Percentiles rank a stretch among this genome's conserved stretches.
These are phyloP conservation scores for Rhopalosiphum padi DNA, from an alignment of 1,140 invertebrate genomes.

Conservation along the genomic window DNA sequence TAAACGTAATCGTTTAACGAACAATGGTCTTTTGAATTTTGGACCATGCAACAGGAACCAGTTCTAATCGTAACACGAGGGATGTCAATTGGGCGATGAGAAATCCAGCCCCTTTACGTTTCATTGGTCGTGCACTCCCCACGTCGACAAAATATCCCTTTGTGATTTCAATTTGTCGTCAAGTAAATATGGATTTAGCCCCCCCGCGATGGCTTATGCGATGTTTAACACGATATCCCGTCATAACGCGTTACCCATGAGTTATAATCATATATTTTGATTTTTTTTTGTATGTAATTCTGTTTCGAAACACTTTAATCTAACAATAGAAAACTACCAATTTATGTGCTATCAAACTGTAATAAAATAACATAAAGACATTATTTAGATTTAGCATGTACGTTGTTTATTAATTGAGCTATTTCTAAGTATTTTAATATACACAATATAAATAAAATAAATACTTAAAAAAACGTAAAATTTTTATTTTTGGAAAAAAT, in stretches of 20 bases:
- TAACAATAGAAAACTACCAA: neutral
- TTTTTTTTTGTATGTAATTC: neutral
- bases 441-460: too few species aligned
- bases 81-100: slow-evolving; percentile 40
- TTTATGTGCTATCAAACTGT: neutral
- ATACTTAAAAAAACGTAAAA: too few species aligned
- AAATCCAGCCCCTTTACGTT: slow-evolving; percentile 2
- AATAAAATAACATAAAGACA: neutral
- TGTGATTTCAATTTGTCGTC: neutral
- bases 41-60: neutral
- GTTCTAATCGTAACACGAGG: slow-evolving; percentile 22
- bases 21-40: slow-evolving; percentile 46
- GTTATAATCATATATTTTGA: neutral
- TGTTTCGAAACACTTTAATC: neutral
- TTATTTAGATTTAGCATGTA: neutral
- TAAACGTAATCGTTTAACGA: neutral
- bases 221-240: neutral
- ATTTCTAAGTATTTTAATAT: neutral
- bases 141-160: neutral
- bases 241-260: neutral
- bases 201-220: neutral
- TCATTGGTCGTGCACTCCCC: slow-evolving; percentile 26
- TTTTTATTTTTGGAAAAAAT: neutral
- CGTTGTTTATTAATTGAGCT: neutral
- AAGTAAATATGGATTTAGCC: neutral